Conservation (phyloP, 2,797 vertebrate species). For the Oryzias dopingdopingensis region DNA sequence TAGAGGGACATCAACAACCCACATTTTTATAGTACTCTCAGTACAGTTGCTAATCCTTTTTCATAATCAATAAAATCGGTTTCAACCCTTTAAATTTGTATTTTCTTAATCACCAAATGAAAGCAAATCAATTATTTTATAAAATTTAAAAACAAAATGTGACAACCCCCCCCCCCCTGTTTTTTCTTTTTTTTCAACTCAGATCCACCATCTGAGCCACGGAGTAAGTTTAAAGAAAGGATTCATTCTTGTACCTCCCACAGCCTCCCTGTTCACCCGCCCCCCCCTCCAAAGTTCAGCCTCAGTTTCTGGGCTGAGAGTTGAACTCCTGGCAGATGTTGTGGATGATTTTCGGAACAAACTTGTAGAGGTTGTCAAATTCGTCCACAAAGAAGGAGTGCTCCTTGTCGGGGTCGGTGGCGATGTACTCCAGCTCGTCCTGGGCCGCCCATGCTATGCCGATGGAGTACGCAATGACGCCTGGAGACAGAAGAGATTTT, state of each 20-base stretch:
- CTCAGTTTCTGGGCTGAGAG: conserved; percentile 94
- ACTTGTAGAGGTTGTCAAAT: conserved; percentile 91
- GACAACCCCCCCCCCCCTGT: conserved; percentile 16
- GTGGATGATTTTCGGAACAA: conserved; percentile 88
- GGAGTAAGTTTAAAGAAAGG: conserved; percentile 47
- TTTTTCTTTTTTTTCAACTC: conserved; percentile 38
- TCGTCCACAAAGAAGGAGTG: conserved; percentile 98
- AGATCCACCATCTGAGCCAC: conserved; percentile 41
- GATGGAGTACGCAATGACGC: conserved; percentile 92
- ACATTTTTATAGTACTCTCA: conserved; percentile 3
- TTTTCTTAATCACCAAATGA: conserved; percentile 1
- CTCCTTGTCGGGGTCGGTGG: conserved; percentile 90
- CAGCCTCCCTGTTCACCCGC: background rate
- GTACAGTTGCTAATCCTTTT: conserved; percentile 9
- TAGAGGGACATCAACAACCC: conserved; percentile 1
- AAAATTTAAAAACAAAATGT: conserved; percentile 8
- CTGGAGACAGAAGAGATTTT: conserved; percentile 63
- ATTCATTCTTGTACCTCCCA: no score
- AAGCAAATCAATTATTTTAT: background rate
- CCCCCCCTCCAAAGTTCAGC: background rate
- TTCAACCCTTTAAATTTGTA: conserved; percentile 4
- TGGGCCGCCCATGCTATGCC: conserved; percentile 96
- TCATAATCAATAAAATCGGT: conserved; percentile 12
- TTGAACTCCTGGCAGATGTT: conserved; percentile 99
- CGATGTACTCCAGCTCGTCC: conserved; percentile 95